A percentile compares a stretch with the other conserved stretches of the same genome.
These are phyloP conservation scores for Thunnus thynnus DNA, from an alignment of 2,113 vertebrate species.

Conservation along the genomic window DNA sequence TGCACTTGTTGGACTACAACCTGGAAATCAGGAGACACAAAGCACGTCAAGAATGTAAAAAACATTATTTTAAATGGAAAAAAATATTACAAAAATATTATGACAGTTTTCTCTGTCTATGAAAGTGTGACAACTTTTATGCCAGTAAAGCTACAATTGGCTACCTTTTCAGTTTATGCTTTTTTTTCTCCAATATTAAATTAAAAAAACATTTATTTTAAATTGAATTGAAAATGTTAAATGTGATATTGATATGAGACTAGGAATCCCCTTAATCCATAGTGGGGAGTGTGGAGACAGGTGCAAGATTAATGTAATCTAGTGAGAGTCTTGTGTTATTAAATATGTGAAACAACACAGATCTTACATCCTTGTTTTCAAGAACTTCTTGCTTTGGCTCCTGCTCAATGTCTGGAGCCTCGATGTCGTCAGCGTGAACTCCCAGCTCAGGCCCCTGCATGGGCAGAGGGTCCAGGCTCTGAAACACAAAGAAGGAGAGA, in stretches of 20 bases:
- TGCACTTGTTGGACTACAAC: constrained; percentile 95
- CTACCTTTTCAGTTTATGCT: background rate
- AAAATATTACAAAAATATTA: no score
- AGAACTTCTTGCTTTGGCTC: constrained; percentile 95
- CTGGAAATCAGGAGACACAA: constrained; percentile 74
- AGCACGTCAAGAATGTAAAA: background rate
- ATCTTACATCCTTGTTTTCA: constrained; percentile 95
- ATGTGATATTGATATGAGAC: background rate
- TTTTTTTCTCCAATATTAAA: no score
- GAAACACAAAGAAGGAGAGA: background rate
- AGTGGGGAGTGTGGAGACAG: no score
- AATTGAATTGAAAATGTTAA: no score
- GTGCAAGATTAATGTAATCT: background rate
- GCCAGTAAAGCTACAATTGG: background rate
- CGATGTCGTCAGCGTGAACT: constrained; percentile 90
- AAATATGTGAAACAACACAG: background rate
- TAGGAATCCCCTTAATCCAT: no score
- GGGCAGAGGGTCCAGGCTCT: constrained; percentile 97
- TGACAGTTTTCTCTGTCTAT: no score
- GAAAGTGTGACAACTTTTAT: no score
- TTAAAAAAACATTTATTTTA: no score
- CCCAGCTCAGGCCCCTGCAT: constrained; percentile 92
- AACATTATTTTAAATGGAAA: background rate
- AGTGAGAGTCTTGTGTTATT: background rate
- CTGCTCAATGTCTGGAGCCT: constrained; percentile 89